Percentiles rank a stretch among this genome's conserved stretches.
These are phyloP conservation scores for Biston betularia DNA, from an alignment of 2,888 invertebrate species.

Conservation along the genomic window DNA sequence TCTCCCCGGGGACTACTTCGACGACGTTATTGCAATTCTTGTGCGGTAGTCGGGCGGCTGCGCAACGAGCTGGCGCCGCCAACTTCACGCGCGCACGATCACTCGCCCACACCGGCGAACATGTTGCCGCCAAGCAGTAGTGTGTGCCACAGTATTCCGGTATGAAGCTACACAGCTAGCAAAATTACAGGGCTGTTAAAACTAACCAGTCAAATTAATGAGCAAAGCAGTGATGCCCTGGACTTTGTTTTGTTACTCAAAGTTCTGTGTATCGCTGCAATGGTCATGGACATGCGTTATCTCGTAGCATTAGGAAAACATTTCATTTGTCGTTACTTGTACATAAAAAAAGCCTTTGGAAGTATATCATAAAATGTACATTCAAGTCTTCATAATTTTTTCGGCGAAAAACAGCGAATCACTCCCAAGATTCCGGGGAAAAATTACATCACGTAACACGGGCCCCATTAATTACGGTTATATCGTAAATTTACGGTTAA, in stretches of 20 bases:
- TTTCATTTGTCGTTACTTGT: too few species aligned
- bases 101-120: slow-evolving; percentile 1
- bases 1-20: slow-evolving; percentile 12
- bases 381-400: slow-evolving; percentile 46
- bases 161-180: too few species aligned
- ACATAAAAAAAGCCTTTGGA: slow-evolving; percentile 13
- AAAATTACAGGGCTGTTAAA: too few species aligned
- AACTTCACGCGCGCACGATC: not conserved
- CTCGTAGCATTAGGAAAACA: too few species aligned
- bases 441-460: slow-evolving; percentile 59
- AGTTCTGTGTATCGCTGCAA: too few species aligned
- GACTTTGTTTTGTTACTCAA: too few species aligned
- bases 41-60: slow-evolving; percentile 19
- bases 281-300: too few species aligned
- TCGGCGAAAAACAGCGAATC: slow-evolving; percentile 56
- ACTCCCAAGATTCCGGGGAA: slow-evolving; percentile 52
- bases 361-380: slow-evolving; percentile 41
- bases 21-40: slow-evolving; percentile 28
- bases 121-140: not conserved
- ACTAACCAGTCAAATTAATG: too few species aligned
- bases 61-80: not conserved
- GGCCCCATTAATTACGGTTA: slow-evolving; percentile 72
- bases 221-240: too few species aligned
- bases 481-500: slow-evolving; percentile 72
- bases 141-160: too few species aligned